Evolutionary conservation across 2,797 vertebrate genomes (phyloP).

Genomic region (Sebastes oblongus): DNA sequence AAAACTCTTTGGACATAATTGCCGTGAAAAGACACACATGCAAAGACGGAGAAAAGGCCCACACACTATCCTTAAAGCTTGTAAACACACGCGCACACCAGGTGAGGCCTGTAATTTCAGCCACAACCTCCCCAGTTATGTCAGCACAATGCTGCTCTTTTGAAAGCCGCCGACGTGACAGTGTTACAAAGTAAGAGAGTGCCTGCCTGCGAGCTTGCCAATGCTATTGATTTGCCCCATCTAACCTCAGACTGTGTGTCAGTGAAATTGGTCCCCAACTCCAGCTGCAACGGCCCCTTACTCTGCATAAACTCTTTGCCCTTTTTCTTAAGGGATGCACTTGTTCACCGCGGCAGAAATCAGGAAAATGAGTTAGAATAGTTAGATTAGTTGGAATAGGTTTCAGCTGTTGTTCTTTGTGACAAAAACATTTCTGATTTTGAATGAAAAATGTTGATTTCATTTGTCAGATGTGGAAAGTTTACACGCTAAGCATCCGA

Average conservation of each 20-base stretch:
- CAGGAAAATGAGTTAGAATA: accelerated
- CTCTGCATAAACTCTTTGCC: conserved; percentile 18
- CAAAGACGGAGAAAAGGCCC: not conserved
- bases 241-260: conserved; percentile 25
- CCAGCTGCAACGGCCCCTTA: conserved; percentile 9
- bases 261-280: conserved; percentile 22
- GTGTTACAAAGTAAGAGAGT: conserved; percentile 21
- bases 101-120: conserved; percentile 62
- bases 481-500: not conserved
- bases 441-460: not conserved
- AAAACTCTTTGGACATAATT: not conserved
- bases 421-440: not conserved
- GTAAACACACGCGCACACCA: conserved; percentile 1
- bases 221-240: conserved; percentile 36
- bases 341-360: not conserved
- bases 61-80: not conserved
- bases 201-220: conserved; percentile 22
- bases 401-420: not conserved
- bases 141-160: conserved; percentile 48
- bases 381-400: not conserved
- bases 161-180: conserved; percentile 29
- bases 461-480: not conserved
- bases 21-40: not conserved
- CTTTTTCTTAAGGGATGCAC: conserved; percentile 3
- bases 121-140: conserved; percentile 17